phyloP scores from a whole-genome alignment of 2,113 vertebrate species.

The Dascyllus trimaculatus region DNA sequence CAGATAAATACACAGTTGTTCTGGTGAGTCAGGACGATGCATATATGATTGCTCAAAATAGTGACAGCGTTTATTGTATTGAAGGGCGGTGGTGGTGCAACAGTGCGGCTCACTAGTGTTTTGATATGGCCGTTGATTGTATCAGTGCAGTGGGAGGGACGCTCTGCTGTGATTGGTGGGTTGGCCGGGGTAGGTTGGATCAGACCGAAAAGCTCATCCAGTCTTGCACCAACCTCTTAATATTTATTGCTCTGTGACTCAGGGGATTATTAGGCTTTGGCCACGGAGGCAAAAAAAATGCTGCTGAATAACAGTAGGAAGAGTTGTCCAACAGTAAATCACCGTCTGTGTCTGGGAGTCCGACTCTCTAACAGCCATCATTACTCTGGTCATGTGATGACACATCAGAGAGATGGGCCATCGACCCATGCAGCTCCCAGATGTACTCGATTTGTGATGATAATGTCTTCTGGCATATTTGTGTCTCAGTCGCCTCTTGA shows the following conservation, averaged over 20 bases:
- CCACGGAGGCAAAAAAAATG: slow-evolving; percentile 7
- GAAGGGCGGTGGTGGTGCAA: not conserved
- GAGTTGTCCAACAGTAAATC: slow-evolving; percentile 25
- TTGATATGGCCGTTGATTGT: not conserved
- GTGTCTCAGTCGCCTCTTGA: slow-evolving; percentile 3
- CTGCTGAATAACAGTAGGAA: slow-evolving; percentile 9
- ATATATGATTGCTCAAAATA: not conserved
- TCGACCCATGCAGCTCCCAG: slow-evolving; percentile 7
- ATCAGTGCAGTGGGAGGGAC: too few species aligned
- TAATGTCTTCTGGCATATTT: slow-evolving; percentile 33
- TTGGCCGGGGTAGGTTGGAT: too few species aligned
- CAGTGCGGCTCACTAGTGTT: not conserved
- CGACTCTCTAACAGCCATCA: slow-evolving; percentile 14
- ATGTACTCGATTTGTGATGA: slow-evolving; percentile 24
- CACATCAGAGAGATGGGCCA: slow-evolving; percentile 26
- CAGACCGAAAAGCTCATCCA: too few species aligned
- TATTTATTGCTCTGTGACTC: slow-evolving; percentile 25
- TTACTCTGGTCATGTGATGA: slow-evolving; percentile 21
- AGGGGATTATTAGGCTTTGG: slow-evolving; percentile 5
- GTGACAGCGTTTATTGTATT: not conserved
- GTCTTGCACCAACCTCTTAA: too few species aligned
- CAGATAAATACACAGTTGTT: too few species aligned
- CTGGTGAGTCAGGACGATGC: too few species aligned
- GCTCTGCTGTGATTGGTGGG: too few species aligned
- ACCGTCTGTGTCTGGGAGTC: slow-evolving; percentile 1